A percentile compares a stretch with the other conserved stretches of the same genome.
Evolutionary conservation across 2,113 vertebrate genomes (phyloP).

Genomic region (Grammomys dolichurus): DNA sequence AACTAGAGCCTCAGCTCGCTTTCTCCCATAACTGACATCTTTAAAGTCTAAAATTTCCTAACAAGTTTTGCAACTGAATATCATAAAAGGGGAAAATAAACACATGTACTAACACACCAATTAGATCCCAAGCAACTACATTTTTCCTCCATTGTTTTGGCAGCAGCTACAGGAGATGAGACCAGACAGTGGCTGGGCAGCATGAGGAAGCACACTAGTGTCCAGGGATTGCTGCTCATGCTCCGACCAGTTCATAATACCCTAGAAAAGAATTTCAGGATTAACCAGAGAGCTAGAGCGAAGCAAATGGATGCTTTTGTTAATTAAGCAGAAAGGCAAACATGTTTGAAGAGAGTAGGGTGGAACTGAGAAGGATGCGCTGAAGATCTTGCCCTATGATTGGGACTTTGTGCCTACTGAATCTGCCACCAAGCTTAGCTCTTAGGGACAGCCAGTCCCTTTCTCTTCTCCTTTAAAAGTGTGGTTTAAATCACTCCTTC

Average conservation of each 20-base stretch:
- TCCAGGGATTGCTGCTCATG: neutral
- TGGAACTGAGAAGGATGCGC: accelerated
- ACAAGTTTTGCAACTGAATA: neutral
- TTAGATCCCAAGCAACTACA: neutral
- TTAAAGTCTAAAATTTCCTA: neutral
- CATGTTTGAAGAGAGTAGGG: neutral
- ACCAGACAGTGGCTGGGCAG: neutral
- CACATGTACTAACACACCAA: too few species aligned
- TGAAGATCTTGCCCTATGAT: accelerated
- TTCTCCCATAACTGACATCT: neutral
- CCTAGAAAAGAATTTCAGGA: neutral
- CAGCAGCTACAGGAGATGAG: neutral
- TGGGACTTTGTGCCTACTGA: neutral
- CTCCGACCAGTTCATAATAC: neutral
- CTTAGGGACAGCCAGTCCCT: neutral
- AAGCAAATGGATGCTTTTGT: neutral
- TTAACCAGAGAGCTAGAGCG: too few species aligned
- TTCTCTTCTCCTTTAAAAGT: neutral
- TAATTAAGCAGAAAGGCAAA: neutral
- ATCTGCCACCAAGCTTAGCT: neutral
- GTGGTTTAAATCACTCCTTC: neutral
- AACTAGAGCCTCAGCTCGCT: neutral
- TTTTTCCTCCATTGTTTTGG: neutral
- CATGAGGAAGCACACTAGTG: too few species aligned
- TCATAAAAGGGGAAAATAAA: neutral